Base-by-base conservation (phyloP, 2,113 vertebrate genomes). In the Corydoras maculifer region DNA sequence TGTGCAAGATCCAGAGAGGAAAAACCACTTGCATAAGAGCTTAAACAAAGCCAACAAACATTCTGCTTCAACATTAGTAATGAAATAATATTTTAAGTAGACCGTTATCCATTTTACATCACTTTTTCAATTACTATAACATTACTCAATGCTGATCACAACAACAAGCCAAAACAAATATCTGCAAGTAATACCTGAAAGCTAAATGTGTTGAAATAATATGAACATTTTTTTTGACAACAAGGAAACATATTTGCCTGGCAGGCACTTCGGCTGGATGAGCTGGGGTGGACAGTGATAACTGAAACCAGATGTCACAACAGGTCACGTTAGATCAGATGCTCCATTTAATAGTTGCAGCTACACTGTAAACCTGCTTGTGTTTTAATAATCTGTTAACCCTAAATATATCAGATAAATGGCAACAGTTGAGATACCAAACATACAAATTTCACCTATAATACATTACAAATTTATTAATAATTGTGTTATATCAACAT, bases 261-360 rank as follows among this genome's bases (percentile, higher is more conserved):
- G 18, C 58, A 32, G 61, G n/a, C 30, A 43, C 4, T 4, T 43
- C 54, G 72, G 25, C 49, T 57, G 62, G 53, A 63, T 58, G 29
- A 59, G 53, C 59, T 7, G 3, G 58, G 18, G 14, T 68, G 58
- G 58, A 68, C 5, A 13, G 58, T 63, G 69, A 29, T 77, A 73
- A 65, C 55, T 31, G n/a, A 35, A 69, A 62, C 66, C 75, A 77
- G 70, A 77, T 69, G 71, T 49, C 54, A 50, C 6, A 58, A 53
- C 59, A 63, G 65, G 65, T 72, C 48, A 62, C 71, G 62, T 71
- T 25, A 76, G 58, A 55, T 61, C 30, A 72, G 68, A 66, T 30
- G 35, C 35, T 29, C 48, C 71, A 60, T 73, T 73, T 58, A 66
- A 60, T 66, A 67, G 43, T 48, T 60, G 49, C 29, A 61, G 49